phyloP scores from a whole-genome alignment of 2,113 vertebrate species.

The Pollachius pollachius region DNA sequence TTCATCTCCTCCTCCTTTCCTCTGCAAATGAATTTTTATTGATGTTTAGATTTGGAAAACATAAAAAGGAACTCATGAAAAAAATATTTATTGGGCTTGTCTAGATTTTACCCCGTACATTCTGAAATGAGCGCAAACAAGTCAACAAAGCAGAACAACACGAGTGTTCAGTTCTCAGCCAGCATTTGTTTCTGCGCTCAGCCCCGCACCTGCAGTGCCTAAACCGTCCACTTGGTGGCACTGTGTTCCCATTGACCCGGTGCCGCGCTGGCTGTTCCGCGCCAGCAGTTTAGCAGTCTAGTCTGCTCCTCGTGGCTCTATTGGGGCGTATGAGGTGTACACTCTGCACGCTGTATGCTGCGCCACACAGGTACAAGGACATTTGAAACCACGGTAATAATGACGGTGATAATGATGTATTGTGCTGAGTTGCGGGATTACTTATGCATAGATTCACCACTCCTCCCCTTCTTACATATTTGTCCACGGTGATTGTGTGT shows the following conservation, averaged over 20 bases:
- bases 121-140: conserved; percentile 52
- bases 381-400: conserved; percentile 7
- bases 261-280: not conserved
- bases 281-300: not conserved
- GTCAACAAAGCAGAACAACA: not conserved
- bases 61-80: conserved; percentile 29
- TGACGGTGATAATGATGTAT: conserved; percentile 6
- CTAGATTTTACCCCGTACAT: conserved; percentile 28
- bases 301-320: conserved; percentile 9
- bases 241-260: conserved; percentile 57
- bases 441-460: conserved; percentile 41
- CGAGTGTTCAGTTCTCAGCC: no score
- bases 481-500: conserved; percentile 26
- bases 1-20: conserved; percentile 27
- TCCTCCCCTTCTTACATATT: conserved; percentile 21
- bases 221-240: conserved; percentile 64
- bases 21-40: conserved; percentile 33
- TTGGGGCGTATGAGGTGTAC: conserved; percentile 8
- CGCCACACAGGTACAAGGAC: not conserved
- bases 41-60: conserved; percentile 42
- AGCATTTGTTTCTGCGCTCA: no score
- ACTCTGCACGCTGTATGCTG: not conserved
- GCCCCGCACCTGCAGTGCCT: not conserved
- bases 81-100: conserved; percentile 2
- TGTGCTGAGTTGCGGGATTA: conserved; percentile 38